Evolutionary conservation across 1,140 invertebrate species (phyloP).

Genomic region (Copidosoma floridanum): DNA sequence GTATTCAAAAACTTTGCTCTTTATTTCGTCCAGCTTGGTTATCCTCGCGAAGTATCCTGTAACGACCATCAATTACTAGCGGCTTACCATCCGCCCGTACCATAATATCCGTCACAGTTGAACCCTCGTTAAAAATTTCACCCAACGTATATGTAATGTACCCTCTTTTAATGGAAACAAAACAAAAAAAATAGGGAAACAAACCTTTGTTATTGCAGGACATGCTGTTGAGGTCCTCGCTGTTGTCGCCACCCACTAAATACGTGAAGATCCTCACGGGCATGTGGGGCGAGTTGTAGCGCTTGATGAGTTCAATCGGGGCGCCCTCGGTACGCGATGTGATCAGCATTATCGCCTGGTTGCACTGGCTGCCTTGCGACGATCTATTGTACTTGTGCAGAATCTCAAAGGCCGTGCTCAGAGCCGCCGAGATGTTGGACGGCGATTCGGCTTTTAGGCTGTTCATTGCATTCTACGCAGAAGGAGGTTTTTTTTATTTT

Average conservation of each 20-base stretch:
- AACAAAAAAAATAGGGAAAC: too few relatives aligned
- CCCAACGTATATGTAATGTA: too few relatives aligned
- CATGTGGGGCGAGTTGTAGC: constrained; percentile 88
- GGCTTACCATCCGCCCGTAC: too few relatives aligned
- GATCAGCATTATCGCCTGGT: constrained; percentile 97
- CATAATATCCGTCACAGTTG: neutral
- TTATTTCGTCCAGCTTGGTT: constrained; percentile 77
- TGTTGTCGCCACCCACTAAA: constrained; percentile 89
- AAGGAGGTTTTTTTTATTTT: neutral
- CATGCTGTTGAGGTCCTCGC: constrained; percentile 85
- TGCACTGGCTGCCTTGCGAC: constrained; percentile 85
- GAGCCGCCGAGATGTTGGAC: constrained; percentile 90
- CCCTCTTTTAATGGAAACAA: too few relatives aligned
- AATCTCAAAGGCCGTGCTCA: constrained; percentile 88
- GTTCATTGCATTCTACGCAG: constrained; percentile 11
- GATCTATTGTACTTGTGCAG: constrained; percentile 84
- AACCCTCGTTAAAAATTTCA: constrained; percentile 2
- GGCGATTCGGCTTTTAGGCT: constrained; percentile 67
- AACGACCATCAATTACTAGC: too few relatives aligned
- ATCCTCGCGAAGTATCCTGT: constrained; percentile 85
- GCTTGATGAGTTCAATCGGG: constrained; percentile 76
- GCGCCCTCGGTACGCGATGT: constrained; percentile 75
- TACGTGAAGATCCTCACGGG: constrained; percentile 96
- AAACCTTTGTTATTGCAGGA: constrained; percentile 97
- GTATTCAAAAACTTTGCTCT: constrained; percentile 86